A percentile compares a stretch with the other conserved stretches of the same genome.
phyloP scores from a whole-genome alignment of 2,888 invertebrate species.

The Oscheius myriophilus region DNA sequence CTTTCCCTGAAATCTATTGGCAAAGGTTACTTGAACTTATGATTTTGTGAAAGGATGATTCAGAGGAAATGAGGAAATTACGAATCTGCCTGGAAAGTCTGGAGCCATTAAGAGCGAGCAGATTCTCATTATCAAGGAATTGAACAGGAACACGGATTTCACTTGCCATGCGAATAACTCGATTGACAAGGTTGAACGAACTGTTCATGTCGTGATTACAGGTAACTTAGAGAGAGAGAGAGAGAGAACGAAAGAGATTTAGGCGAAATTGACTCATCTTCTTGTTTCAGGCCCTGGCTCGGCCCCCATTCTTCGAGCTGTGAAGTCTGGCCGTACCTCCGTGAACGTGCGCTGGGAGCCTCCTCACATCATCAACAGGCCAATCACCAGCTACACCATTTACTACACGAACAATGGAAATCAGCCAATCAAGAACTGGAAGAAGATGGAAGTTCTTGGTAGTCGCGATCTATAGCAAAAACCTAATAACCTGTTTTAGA shows the following conservation, averaged over 20 bases:
- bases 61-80: conserved; percentile 49
- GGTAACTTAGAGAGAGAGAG: conserved; percentile 30
- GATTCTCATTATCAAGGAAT: conserved; percentile 65
- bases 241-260: too few relatives aligned
- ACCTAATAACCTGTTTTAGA: conserved; percentile 42
- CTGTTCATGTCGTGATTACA: conserved; percentile 61
- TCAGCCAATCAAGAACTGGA: conserved; percentile 67
- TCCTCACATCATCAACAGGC: conserved; percentile 65
- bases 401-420: conserved; percentile 68
- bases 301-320: conserved; percentile 58
- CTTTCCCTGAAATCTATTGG: conserved; percentile 69
- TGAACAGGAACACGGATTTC: conserved; percentile 64
- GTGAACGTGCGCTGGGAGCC: conserved; percentile 64
- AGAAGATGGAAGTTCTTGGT: conserved; percentile 60
- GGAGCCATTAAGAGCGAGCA: conserved; percentile 48
- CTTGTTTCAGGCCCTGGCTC: conserved; percentile 61
- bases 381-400: conserved; percentile 67
- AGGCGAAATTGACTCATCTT: too few relatives aligned
- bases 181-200: conserved; percentile 56
- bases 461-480: neutral
- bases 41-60: conserved; percentile 18
- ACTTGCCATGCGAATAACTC: conserved; percentile 66
- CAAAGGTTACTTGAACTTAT: conserved; percentile 44
- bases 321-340: conserved; percentile 56
- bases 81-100: conserved; percentile 33